phyloP scores from a whole-genome alignment of 37 sponge, comb jelly and placozoan genomes.

The Geodia barretti region DNA sequence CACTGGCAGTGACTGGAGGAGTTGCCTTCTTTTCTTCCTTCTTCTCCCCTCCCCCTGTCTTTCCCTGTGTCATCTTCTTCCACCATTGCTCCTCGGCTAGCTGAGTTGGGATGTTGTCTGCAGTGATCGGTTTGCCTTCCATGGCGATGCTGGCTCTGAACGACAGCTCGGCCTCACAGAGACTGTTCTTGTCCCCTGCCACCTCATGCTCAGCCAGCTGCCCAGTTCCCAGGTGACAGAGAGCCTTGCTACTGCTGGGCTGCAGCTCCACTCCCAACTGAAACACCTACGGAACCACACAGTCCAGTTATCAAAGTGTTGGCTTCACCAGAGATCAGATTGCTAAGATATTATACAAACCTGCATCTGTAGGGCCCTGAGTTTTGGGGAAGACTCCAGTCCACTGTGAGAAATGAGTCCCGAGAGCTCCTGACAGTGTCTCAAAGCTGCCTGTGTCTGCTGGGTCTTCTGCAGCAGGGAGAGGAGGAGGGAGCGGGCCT shows the following conservation, averaged over 20 bases:
- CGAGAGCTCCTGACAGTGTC: conserved; percentile 64
- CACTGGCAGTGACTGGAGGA: background rate
- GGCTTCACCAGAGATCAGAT: background rate
- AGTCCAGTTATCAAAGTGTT: background rate
- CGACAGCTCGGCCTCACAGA: conserved; percentile 78
- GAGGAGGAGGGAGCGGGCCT: conserved; percentile 52
- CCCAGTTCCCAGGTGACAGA: conserved; percentile 83
- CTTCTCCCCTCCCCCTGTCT: conserved; percentile 15
- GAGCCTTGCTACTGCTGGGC: conserved; percentile 80
- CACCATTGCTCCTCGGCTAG: conserved; percentile 86
- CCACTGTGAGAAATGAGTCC: conserved; percentile 48
- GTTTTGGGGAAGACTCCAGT: conserved; percentile 30
- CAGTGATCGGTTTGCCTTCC: conserved; percentile 68
- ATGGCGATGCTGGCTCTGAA: conserved; percentile 82
- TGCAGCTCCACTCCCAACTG: conserved; percentile 69
- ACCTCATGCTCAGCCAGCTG: conserved; percentile 79
- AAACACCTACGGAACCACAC: conserved; percentile 59
- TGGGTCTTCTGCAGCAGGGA: conserved; percentile 19
- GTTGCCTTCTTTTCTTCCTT: background rate
- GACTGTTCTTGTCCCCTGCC: conserved; percentile 28
- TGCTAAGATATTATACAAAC: conserved; percentile 41
- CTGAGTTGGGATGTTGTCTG: conserved; percentile 44
- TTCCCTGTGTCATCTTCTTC: conserved; percentile 34
- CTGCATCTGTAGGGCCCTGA: conserved; percentile 80
- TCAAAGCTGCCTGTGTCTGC: conserved; percentile 20